Conservation (phyloP, 92 coral and sea anemone species). For the Zoanthus sansibaricus region DNA sequence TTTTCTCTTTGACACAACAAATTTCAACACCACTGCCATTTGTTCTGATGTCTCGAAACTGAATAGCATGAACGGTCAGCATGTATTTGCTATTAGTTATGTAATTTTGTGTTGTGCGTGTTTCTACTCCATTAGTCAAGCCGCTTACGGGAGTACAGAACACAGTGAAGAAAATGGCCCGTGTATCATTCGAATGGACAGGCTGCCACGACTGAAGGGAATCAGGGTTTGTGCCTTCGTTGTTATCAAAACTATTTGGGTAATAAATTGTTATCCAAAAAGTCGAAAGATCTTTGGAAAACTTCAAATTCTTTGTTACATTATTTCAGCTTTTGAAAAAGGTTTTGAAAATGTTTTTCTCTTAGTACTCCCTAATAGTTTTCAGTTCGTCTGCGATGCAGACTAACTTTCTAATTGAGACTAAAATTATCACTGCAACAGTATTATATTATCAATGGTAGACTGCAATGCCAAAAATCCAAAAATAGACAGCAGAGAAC, state of each 20-base stretch:
- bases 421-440: too few species aligned
- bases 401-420: too few species aligned
- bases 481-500: too few species aligned
- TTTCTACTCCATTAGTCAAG: not conserved
- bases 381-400: too few species aligned
- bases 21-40: not conserved
- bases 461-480: too few species aligned
- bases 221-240: conserved; percentile 53
- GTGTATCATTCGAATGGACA: conserved; percentile 62
- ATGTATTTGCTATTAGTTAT: not conserved
- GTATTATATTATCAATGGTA: too few species aligned
- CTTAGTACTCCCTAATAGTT: too few species aligned
- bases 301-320: too few species aligned
- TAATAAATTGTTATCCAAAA: not conserved
- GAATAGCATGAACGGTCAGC: not conserved
- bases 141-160: conserved; percentile 14
- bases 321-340: too few species aligned
- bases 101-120: not conserved
- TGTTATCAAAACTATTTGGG: not conserved
- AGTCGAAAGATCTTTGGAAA: not conserved
- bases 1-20: not conserved
- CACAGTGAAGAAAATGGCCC: conserved; percentile 61
- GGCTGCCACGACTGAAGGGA: conserved; percentile 75
- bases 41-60: not conserved
- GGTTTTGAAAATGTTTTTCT: too few species aligned